phyloP scores from a whole-genome alignment of 2,888 invertebrate species.

The Serrognathus titanus region DNA sequence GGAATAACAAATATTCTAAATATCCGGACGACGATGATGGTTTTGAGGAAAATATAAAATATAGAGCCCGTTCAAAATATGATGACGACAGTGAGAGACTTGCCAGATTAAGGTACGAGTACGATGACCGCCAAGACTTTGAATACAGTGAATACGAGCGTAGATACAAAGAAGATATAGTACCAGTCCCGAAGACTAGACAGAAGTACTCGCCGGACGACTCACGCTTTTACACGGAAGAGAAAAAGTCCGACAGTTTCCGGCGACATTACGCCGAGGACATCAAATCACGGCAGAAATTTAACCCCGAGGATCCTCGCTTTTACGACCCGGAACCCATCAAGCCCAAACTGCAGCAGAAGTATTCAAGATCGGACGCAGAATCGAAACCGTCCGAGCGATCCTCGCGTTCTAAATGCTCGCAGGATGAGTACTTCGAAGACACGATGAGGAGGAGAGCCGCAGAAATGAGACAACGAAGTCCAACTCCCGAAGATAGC shows the following conservation, averaged over 20 bases:
- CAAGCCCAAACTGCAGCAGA: conserved; percentile 20
- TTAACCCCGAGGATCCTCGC: conserved; percentile 28
- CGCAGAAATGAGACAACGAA: conserved; percentile 37
- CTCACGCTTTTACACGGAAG: conserved; percentile 27
- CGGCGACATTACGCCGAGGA: conserved; percentile 10
- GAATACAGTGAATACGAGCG: conserved; percentile 29
- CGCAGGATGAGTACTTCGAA: conserved; percentile 21
- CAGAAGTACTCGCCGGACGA: conserved; percentile 29
- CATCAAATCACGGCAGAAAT: conserved; percentile 19
- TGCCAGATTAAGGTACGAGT: not conserved
- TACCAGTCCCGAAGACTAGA: conserved; percentile 38
- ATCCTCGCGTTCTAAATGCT: conserved; percentile 14
- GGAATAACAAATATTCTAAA: conserved; percentile 11
- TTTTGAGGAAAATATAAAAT: conserved; percentile 40
- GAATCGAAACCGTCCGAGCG: conserved; percentile 13
- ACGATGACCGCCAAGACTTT: conserved; percentile 8
- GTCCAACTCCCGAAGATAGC: conserved; percentile 46
- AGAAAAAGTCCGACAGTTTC: conserved; percentile 10
- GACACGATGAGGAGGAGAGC: conserved; percentile 15
- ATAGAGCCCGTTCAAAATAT: conserved; percentile 11
- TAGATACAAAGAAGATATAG: conserved; percentile 13
- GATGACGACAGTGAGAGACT: conserved; percentile 9
- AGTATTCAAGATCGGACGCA: conserved; percentile 5
- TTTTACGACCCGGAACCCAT: conserved; percentile 28
- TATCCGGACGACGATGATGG: conserved; percentile 37